Evolutionary conservation across 2,888 invertebrate genomes (phyloP), one percentile per base, ranked within the genome.

Genomic region (Zygothrica quintamaculata): DNA sequence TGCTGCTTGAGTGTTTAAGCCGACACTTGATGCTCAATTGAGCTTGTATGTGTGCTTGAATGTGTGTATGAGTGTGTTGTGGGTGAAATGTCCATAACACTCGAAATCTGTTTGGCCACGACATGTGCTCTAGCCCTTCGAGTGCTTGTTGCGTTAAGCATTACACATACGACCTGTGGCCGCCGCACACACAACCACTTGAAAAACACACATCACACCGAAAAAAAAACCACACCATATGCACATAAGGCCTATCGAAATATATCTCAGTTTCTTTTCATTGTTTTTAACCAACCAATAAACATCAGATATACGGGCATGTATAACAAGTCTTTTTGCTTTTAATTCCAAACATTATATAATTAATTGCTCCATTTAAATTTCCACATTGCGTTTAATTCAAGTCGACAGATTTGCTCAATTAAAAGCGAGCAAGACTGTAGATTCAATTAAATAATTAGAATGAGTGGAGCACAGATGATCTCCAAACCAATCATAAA

Each of bases 121-220:
- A 84, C 87, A 81, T 65, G 74, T 84, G 84, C 84, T 80, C 59
- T 65, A 71, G 84, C 69, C 81, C 78, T 74, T 80, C 61, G 68
- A 80, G 80, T 81, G 80, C 71, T 66, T 64, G 82, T 74, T 48
- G 18, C 59, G 62, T 61, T 22, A 22, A 22, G 53, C 65, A 84
- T 80, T 74, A 86, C 87, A 85, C 72, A 81, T 84, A 87, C 87
- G 80, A 84, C 84, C 78, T 81, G 82, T 84, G 85, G 71, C 84
- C 39, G 59, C 56, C 74, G 62, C 77, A 79, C 65, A 72, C 84
- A 72, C 80, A 80, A 64, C 70, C 87, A 84, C 79, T 79, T 85
- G 60, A 79, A 86, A 82, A 62, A n/a, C n/a, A 47, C 59, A 64
- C 62, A 59, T 55, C 60, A 75, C 57, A n/a, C n/a, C n/a, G n/a